These are phyloP conservation scores for Uloborus diversus DNA, from an alignment of 1,140 invertebrate species.

Conservation along the genomic window DNA sequence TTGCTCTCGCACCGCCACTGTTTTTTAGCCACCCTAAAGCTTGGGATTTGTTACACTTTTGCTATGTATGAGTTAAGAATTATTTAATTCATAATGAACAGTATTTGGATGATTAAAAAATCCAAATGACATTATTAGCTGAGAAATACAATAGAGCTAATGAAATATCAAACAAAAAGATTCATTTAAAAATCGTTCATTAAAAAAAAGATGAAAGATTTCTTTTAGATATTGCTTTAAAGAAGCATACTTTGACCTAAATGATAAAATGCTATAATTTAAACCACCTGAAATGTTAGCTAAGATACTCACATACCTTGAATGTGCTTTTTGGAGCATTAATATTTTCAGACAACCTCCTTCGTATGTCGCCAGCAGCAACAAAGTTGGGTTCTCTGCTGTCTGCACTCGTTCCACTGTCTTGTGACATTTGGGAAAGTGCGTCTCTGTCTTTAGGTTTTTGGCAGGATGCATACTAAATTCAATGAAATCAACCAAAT, in stretches of 20 bases:
- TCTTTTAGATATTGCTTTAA: no score
- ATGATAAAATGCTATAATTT: background rate
- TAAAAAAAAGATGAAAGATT: no score
- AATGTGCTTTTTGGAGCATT: slow-evolving; percentile 82
- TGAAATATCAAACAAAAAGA: no score
- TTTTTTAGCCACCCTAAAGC: no score
- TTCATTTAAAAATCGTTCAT: no score
- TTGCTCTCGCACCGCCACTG: no score
- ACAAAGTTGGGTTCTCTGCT: slow-evolving; percentile 76
- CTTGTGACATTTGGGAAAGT: slow-evolving; percentile 89
- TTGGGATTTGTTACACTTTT: no score
- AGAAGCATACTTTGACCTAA: background rate
- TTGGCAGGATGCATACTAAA: background rate
- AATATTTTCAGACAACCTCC: slow-evolving; percentile 86
- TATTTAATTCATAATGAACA: no score
- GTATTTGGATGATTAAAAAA: no score
- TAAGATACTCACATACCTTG: slow-evolving; percentile 59
- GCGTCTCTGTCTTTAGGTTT: slow-evolving; percentile 75
- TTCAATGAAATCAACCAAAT: background rate
- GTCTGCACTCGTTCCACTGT: slow-evolving; percentile 88
- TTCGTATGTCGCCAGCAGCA: slow-evolving; percentile 90
- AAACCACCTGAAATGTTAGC: background rate
- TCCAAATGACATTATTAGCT: no score
- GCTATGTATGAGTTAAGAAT: no score
- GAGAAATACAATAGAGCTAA: no score